Evolutionary conservation across 1,140 invertebrate genomes (phyloP), one percentile per base, ranked within the genome.

Genomic region (Brachionus paranguensis): DNA sequence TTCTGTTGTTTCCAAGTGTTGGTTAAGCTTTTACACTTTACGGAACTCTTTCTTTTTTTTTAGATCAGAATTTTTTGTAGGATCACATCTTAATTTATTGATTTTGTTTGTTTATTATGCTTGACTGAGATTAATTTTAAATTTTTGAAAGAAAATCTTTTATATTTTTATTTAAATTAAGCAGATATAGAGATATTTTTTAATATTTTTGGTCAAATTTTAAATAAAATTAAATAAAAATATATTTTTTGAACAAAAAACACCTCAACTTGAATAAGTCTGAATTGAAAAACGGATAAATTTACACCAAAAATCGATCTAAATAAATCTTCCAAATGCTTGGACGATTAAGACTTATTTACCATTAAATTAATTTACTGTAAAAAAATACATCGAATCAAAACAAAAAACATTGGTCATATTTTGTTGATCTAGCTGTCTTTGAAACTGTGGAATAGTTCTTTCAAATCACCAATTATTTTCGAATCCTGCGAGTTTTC

Each of bases 91-190:
- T 20, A 3, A 60, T 60, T 60, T 55, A 60, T 24, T 17, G 8
- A 20, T 60, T 20, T 60, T 20, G 53, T 27, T 10, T 20, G 17
- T 60, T 60, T 20, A 53, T 1, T 53, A 60, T 72, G 68, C 68
- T 72, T 72, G 33, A 76, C 53, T 76, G 43, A 76, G 11, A 50
- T 50, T 74, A 45, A 50, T 76, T 76, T 50, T 27, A 50, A 76
- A 76, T 37, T 50, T 76, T 47, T 24, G 10, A 27, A 50, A 47
- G 47, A 37, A 76, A 27, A 47, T 27, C 24, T 76, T 76, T 76
- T 76, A 14, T 24, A 50, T 10, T 76, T 76, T 76, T 74, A 43
- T 74, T 74, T 17, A 76, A 74, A 50, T 50, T 76, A 50, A 76
- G 41, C 43, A 47, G 24, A 76, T 76, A 74, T 11, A 60, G 17